Evolutionary conservation across 1,140 invertebrate species (phyloP), one percentile per base, ranked within the genome.

Genomic region (Asobara japonica): DNA sequence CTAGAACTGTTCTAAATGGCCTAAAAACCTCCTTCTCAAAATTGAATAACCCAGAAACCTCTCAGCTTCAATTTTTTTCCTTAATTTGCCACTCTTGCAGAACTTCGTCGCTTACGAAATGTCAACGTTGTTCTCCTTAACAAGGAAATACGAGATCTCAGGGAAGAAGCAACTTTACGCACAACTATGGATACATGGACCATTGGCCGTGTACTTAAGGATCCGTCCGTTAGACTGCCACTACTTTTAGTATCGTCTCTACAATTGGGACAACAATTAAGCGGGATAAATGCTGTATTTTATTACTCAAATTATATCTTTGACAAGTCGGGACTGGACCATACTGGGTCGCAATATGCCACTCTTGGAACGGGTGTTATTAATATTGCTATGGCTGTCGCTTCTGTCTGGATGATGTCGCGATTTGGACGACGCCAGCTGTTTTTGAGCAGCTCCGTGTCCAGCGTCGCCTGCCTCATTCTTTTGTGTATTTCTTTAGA

Each of bases 281-380:
- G 92, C 76, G 95, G 95, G 41, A 95, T 97, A 33, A 97, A 96
- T 87, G 94, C 94, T 66, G 94, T 96, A 20, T 94, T 95, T 85
- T 95, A 93, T 83, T 96, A 95, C 83, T 95, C 94, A 0, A 89
- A 90, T 25, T 84, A 83, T 5, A 94, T 95, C 74, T 95, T 95
- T 82, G 78, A 86, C 74, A 83, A 83, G 31, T 93, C 93, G n/a
- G 91, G 91, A 1, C 81, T 95, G 13, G 87, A 87, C 2, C 77
- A 79, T 8, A 33, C 74, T 18, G 85, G 83, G 13, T 87, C 91
- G 3, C 90, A 93, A 80, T 91, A 91, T 78, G 94, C 92, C 0
- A 94, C 91, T 0, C 89, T 95, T 30, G 92, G 91, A 16, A 92
- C 92, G 25, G 93, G 93, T 20, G 77, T 89, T 30, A 88, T 93